These are phyloP conservation scores for Regulus satrapa DNA, from an alignment of 2,113 vertebrate genomes.

Conservation along the genomic window DNA sequence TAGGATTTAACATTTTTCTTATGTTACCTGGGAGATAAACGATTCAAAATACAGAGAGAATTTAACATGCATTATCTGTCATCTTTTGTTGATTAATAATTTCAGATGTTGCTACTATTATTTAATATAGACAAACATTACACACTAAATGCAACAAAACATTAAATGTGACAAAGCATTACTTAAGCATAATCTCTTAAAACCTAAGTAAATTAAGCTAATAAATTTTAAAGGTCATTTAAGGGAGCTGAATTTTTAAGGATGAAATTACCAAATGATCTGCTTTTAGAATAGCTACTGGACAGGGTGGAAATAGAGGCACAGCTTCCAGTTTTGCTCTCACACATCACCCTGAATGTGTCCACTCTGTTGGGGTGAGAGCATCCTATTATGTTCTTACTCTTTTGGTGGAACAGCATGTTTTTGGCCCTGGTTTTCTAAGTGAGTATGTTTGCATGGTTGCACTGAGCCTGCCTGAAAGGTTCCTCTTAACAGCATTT, in stretches of 20 bases:
- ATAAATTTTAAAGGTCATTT: slow-evolving; percentile 18
- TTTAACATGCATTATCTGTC: not conserved
- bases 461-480: not conserved
- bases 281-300: not conserved
- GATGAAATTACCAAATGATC: not conserved
- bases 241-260: not conserved
- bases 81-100: slow-evolving; percentile 10
- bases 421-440: not conserved
- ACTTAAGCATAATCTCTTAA: slow-evolving; percentile 25
- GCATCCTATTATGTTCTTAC: not conserved
- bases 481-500: not conserved
- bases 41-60: not conserved
- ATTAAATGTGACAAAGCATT: not conserved
- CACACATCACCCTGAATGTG: not conserved
- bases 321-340: not conserved
- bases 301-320: not conserved
- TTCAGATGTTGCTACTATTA: slow-evolving; percentile 14
- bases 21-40: slow-evolving; percentile 7
- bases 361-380: not conserved
- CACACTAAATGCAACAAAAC: not conserved
- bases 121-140: not conserved
- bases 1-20: not conserved
- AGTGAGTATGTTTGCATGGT: not conserved
- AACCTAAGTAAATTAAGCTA: slow-evolving; percentile 10
- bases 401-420: not conserved